Conservation (phyloP, 92 coral and sea anemone species). For the Porites lobata region DNA sequence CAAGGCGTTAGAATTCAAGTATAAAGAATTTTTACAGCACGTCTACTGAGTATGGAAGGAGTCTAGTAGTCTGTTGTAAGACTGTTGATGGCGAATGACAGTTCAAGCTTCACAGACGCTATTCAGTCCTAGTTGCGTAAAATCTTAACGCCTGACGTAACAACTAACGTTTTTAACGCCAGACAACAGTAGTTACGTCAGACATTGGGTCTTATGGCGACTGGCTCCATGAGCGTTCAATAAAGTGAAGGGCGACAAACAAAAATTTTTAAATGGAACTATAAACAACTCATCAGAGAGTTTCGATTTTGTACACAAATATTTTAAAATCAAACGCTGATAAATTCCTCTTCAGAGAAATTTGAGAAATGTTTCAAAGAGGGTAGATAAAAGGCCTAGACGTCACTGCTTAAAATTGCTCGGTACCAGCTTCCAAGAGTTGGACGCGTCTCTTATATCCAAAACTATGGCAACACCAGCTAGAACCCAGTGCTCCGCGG, state of each 20-base stretch:
- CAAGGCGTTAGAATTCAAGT: constrained; percentile 6
- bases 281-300: too few relatives aligned
- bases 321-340: too few relatives aligned
- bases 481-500: constrained; percentile 82
- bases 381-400: neutral
- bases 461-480: constrained; percentile 86
- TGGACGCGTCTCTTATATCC: neutral
- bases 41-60: neutral
- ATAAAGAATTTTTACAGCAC: neutral
- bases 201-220: too few relatives aligned
- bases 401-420: constrained; percentile 28
- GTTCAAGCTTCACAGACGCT: too few relatives aligned
- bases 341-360: neutral
- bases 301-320: too few relatives aligned
- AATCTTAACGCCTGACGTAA: too few relatives aligned
- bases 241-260: neutral
- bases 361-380: neutral
- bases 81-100: neutral
- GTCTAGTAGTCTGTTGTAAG: neutral
- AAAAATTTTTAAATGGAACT: neutral
- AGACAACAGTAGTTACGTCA: too few relatives aligned
- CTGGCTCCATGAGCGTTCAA: too few relatives aligned
- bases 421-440: constrained; percentile 87
- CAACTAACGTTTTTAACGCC: too few relatives aligned
- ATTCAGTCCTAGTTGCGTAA: too few relatives aligned